Percentiles rank a stretch among this genome's conserved stretches.
phyloP scores from a whole-genome alignment of 1,140 invertebrate species.

The Drosophila insularis region DNA sequence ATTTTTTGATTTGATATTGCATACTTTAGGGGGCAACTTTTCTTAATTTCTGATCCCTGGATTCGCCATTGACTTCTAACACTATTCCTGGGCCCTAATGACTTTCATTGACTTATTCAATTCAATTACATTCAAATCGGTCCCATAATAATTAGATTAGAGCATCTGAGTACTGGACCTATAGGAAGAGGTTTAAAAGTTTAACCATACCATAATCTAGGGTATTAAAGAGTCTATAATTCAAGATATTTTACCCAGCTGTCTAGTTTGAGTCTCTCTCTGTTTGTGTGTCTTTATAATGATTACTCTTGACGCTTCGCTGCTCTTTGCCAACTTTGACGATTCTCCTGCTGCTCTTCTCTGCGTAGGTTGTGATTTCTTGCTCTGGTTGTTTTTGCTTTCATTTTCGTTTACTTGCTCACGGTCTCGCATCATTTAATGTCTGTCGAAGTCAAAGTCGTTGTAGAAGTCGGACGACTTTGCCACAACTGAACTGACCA shows the following conservation, averaged over 20 bases:
- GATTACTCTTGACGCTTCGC: constrained; percentile 58
- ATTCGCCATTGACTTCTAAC: too few species aligned
- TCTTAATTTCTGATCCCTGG: too few species aligned
- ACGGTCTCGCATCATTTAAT: constrained; percentile 48
- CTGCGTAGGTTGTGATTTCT: constrained; percentile 59
- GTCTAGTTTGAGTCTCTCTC: not conserved
- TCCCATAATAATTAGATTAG: too few species aligned
- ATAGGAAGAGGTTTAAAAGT: too few species aligned
- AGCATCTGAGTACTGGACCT: too few species aligned
- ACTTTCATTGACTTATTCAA: too few species aligned
- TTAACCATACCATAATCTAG: not conserved
- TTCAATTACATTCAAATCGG: too few species aligned
- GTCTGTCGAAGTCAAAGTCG: constrained; percentile 38
- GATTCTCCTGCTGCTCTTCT: constrained; percentile 23
- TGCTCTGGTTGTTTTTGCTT: constrained; percentile 47
- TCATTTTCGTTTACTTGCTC: constrained; percentile 39
- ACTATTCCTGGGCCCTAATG: too few species aligned
- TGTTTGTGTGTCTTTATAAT: constrained; percentile 37
- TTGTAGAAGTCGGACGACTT: constrained; percentile 26
- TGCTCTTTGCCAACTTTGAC: constrained; percentile 22
- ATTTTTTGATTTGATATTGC: too few species aligned
- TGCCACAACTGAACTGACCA: constrained; percentile 21
- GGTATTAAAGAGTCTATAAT: constrained; percentile 15
- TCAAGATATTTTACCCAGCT: not conserved
- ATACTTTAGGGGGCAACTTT: too few species aligned